Percentiles rank a stretch among this genome's conserved stretches.
Conservation (phyloP, 30 jellyfish, hydroid and myxozoan genomes). For the Aurelia aurita region DNA sequence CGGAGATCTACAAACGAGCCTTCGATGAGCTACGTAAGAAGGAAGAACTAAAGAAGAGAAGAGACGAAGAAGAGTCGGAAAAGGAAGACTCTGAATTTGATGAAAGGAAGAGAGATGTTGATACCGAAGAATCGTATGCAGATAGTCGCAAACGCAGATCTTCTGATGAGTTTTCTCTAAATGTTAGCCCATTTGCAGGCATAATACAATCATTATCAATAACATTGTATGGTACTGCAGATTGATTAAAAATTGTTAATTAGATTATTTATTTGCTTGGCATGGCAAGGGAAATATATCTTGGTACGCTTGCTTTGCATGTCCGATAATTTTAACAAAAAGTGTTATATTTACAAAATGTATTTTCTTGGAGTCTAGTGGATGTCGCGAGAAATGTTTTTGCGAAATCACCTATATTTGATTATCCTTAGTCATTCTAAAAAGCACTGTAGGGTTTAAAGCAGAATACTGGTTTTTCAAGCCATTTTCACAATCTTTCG, state of each 20-base stretch:
- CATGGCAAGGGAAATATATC: not conserved
- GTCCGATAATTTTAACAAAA: too few relatives aligned
- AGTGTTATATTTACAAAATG: too few relatives aligned
- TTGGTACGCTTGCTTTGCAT: not conserved
- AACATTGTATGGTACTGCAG: constrained; percentile 92
- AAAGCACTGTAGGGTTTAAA: too few relatives aligned
- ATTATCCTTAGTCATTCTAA: too few relatives aligned
- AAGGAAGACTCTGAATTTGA: constrained; percentile 19
- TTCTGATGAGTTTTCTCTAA: constrained; percentile 31
- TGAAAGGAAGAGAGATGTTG: constrained; percentile 30
- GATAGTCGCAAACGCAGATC: constrained; percentile 35
- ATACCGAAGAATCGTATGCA: constrained; percentile 58
- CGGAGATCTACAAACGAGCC: constrained; percentile 55
- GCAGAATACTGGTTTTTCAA: too few relatives aligned
- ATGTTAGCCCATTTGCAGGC: constrained; percentile 88
- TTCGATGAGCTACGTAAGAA: constrained; percentile 47
- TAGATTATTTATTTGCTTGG: constrained; percentile 10
- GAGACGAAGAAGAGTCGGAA: constrained; percentile 38
- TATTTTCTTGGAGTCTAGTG: too few relatives aligned
- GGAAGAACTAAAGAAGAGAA: not conserved
- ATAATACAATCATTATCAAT: constrained; percentile 64
- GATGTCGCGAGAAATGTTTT: too few relatives aligned
- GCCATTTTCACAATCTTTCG: too few relatives aligned
- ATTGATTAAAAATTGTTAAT: not conserved
- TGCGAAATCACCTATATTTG: too few relatives aligned